Evolutionary conservation across 1,140 invertebrate species (phyloP), one percentile per base, ranked within the genome.

Genomic region (Tetragonula clypearis): DNA sequence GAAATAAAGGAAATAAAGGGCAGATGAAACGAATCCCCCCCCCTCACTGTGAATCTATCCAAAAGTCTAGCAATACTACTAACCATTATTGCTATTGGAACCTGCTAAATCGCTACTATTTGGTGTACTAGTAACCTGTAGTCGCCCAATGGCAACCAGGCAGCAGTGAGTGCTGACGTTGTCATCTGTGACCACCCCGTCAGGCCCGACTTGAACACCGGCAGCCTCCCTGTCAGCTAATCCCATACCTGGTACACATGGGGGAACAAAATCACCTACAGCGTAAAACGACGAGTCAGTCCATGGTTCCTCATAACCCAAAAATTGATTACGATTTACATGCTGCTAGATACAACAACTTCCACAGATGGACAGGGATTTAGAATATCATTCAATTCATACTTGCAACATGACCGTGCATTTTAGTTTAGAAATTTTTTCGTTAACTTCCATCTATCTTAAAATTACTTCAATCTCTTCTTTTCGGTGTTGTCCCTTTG

Each of bases 91-190:
- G 90, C 97, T 98, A 93, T 98, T 98, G 68, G 97, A 97, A 80
- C 97, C 97, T 85, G 97, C 96, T 91, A 99, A 96, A 94, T 99
- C 99, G 87, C 97, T 97, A 72, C 97, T 98, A 94, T 98, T 99
- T 15, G 99, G 98, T 56, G 98, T 98, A 80, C 98, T 99, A 66
- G 99, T 99, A 58, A 99, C 98, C 96, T 99, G 97, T 66, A 99
- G 96, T 78, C 99, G 96, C 71, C 99, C 99, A 93, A 99, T 99
- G 79, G 99, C 99, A 30, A 99, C 99, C 68, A 99, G 96, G 94
- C 99, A 99, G 94, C 98, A 99, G 94, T 99, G 98, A 49, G 97
- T 97, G 55, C 96, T 96, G 1, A 88, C 90, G 82, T 95, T 96
- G 82, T 98, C 97, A 71, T 98, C 98, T 78, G 97, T 97, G 11